Conservation (phyloP, 2,113 vertebrate species). For the Turnix velox region DNA sequence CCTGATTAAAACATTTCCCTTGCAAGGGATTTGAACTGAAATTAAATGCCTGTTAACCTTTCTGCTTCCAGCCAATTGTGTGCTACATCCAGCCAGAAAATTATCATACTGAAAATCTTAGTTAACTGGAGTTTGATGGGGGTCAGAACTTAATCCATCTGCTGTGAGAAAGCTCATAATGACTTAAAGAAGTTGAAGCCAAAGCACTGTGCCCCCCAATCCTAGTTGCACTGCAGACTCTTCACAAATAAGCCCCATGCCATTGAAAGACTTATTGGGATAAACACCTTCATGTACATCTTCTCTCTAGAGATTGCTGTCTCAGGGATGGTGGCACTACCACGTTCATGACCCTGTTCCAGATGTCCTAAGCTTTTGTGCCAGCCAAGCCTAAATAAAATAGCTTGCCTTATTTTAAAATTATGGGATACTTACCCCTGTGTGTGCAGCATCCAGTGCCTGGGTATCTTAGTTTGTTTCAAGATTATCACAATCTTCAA, state of each 20-base stretch:
- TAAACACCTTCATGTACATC: neutral
- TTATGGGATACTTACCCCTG: neutral
- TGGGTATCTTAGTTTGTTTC: neutral
- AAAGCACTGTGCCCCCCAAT: neutral
- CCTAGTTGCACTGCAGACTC: neutral
- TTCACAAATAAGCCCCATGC: neutral
- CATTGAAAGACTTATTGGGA: neutral
- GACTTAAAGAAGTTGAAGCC: neutral
- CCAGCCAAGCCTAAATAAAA: neutral
- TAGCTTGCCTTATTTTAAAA: neutral
- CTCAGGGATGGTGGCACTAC: neutral
- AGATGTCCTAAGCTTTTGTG: neutral
- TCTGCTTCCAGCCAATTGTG: neutral
- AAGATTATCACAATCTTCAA: neutral
- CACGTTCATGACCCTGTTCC: neutral
- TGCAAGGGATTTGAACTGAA: neutral
- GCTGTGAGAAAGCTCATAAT: neutral
- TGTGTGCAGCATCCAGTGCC: neutral
- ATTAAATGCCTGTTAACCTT: neutral
- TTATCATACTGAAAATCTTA: neutral
- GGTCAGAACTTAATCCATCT: neutral
- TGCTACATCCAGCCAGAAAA: neutral
- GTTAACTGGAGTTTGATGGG: neutral
- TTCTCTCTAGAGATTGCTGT: neutral
- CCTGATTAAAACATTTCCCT: neutral